Conservation (phyloP, 2,113 vertebrate genomes). For the Girardinichthys multiradiatus region DNA sequence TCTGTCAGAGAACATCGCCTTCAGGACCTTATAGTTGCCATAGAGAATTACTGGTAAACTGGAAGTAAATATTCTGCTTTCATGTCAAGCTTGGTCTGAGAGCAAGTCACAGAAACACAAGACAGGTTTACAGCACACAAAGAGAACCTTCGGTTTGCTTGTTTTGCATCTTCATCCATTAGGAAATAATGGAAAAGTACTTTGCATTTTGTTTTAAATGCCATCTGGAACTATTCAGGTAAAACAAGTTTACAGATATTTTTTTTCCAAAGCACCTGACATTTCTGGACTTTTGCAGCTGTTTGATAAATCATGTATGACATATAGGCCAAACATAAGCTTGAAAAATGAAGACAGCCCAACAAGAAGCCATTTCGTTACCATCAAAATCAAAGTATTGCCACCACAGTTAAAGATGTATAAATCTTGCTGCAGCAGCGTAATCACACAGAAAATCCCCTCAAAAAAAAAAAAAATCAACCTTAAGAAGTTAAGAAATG, state of each 20-base stretch:
- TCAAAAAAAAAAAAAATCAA: too few species aligned
- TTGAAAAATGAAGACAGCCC: neutral
- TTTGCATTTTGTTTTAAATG: neutral
- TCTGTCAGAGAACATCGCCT: constrained; percentile 11
- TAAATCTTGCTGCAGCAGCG: too few species aligned
- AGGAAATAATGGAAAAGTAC: neutral
- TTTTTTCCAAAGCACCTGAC: neutral
- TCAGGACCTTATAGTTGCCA: neutral
- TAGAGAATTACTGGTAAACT: neutral
- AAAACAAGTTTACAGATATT: neutral
- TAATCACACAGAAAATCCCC: too few species aligned
- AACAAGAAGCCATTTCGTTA: neutral
- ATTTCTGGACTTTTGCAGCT: neutral
- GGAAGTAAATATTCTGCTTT: neutral
- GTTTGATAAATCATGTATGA: neutral
- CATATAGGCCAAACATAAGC: neutral
- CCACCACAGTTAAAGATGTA: too few species aligned
- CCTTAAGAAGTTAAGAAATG: too few species aligned
- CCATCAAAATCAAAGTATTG: too few species aligned
- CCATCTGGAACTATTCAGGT: neutral
- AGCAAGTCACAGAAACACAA: constrained; percentile 1
- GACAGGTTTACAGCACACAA: neutral
- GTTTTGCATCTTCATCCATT: neutral
- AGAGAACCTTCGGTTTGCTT: neutral
- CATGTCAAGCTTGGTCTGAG: neutral